A percentile compares a stretch with the other conserved stretches of the same genome.
Evolutionary conservation across 2,888 invertebrate genomes (phyloP).

Genomic region (Stegophylla sp.): DNA sequence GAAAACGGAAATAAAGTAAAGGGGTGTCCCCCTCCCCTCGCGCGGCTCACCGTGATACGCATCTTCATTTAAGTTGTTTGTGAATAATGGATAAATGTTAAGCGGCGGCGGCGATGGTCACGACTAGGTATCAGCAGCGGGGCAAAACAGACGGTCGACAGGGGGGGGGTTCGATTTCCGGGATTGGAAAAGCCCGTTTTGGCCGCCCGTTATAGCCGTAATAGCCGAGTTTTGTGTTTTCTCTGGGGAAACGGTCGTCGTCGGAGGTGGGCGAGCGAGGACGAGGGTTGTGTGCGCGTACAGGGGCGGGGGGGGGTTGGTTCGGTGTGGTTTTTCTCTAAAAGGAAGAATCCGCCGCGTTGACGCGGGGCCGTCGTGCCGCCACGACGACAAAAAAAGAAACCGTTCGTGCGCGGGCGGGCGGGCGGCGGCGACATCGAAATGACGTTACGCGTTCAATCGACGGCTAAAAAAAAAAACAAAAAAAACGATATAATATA

Average conservation of each 20-base stretch:
- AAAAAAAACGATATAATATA: not conserved
- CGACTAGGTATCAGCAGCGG: not conserved
- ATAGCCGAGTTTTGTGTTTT: slow-evolving; percentile 2
- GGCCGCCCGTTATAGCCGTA: slow-evolving; percentile 22
- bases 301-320: not conserved
- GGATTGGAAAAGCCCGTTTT: slow-evolving; percentile 38
- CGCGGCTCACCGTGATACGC: slow-evolving; percentile 28
- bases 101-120: slow-evolving; percentile 2
- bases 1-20: slow-evolving; percentile 51
- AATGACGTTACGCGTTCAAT: not conserved
- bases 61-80: slow-evolving; percentile 56
- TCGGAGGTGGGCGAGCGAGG: not conserved
- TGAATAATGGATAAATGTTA: slow-evolving; percentile 53
- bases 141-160: not conserved
- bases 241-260: not conserved
- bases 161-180: slow-evolving; percentile 50
- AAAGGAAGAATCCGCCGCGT: not conserved
- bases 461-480: not conserved
- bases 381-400: slow-evolving; percentile 1
- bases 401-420: not conserved
- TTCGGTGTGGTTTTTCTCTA: not conserved
- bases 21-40: slow-evolving; percentile 43
- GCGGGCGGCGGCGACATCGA: not conserved
- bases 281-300: too few species aligned
- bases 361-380: not conserved